A percentile compares a stretch with the other conserved stretches of the same genome.
These are phyloP conservation scores for Leuciscus idus DNA, from an alignment of 2,113 vertebrate genomes.

Conservation along the genomic window DNA sequence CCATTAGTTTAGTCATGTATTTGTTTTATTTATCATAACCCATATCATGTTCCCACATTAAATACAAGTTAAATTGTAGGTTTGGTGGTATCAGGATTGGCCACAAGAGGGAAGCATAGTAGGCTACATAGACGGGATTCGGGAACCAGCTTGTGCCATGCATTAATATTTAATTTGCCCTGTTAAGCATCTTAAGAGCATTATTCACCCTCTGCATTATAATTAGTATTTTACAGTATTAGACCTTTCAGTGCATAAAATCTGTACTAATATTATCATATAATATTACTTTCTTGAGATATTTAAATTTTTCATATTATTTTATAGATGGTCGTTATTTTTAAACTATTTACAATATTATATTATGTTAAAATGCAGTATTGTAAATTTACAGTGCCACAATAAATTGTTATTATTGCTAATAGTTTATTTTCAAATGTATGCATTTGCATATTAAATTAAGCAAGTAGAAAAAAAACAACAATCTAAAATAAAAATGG, in stretches of 20 bases:
- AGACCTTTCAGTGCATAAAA: background rate
- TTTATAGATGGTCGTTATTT: background rate
- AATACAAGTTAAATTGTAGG: background rate
- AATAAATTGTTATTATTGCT: no score
- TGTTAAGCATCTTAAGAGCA: conserved; percentile 9
- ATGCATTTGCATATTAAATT: no score
- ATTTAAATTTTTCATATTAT: no score
- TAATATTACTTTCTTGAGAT: no score
- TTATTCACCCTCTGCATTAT: background rate
- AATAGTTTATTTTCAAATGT: background rate
- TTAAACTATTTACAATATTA: background rate
- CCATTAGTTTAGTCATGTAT: background rate
- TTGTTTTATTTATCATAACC: no score
- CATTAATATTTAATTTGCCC: conserved; percentile 39
- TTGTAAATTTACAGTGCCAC: background rate
- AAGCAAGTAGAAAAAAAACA: no score
- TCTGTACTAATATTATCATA: no score
- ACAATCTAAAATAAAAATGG: no score
- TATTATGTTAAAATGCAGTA: background rate
- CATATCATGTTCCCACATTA: background rate
- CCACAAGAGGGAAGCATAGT: conserved; percentile 50
- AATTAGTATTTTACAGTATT: background rate
- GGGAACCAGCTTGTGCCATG: background rate
- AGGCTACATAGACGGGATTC: background rate
- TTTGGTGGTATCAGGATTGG: background rate